Evolutionary conservation across 2,888 invertebrate genomes (phyloP), one percentile per base, ranked within the genome.

Genomic region (Synergus itoensis): DNA sequence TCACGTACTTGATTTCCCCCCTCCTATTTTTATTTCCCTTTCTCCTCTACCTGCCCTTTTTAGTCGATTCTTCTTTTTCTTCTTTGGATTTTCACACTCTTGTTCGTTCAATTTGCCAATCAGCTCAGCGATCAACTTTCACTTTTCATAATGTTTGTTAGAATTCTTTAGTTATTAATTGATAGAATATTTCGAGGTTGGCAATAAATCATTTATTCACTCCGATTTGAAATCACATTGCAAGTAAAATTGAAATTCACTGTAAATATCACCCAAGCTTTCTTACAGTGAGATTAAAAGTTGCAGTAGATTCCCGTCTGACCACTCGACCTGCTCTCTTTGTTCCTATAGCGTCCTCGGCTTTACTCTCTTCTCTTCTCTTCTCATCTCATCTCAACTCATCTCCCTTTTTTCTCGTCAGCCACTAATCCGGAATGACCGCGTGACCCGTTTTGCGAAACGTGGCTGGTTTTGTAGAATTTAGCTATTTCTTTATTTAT

Each of bases 401-500:
- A 45, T 77, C 63, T n/a, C 77, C 60, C 53, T 36, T 12, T 36
- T 67, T 76, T 79, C 76, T 67, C 67, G 78, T 60, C 79, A 83
- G 80, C 81, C 80, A 81, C 83, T 83, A 84, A 82, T 84, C 82
- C 83, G 80, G 81, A 82, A 84, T 84, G 85, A 84, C 86, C 84
- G 84, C 84, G 83, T 87, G 86, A 86, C 84, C 86, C 79, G 83
- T 83, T 85, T 86, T 75, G 75, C 81, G 79, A 79, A 60, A 79
- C 73, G 62, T 41, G 36, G 28, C 75, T 63, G 64, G n/a, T n/a
- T n/a, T n/a, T n/a, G n/a, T n/a, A n/a, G n/a, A n/a, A n/a, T n/a
- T n/a, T n/a, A n/a, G n/a, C n/a, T n/a, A n/a, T n/a, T n/a, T n/a
- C n/a, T n/a, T n/a, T n/a, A n/a, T n/a, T n/a, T n/a, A n/a, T n/a